Evolutionary conservation across 2,797 vertebrate species (phyloP).

Genomic region (Passerculus sandwichensis): DNA sequence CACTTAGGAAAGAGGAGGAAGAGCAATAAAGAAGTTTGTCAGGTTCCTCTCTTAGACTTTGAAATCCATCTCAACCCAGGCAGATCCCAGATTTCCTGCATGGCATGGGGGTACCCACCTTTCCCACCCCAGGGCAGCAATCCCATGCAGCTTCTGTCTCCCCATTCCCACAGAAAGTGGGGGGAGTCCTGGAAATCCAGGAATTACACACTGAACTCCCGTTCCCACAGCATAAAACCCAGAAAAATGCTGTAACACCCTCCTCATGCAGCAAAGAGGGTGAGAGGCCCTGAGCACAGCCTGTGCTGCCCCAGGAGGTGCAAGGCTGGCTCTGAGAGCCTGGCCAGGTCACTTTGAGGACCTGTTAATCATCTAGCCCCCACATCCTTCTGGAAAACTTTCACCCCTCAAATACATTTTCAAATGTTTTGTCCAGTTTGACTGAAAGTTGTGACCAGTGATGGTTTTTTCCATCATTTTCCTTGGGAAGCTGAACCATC

Average conservation of each 20-base stretch:
- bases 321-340: fast-evolving
- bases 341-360: neutral
- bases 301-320: neutral
- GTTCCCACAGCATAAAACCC: neutral
- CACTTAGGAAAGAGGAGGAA: neutral
- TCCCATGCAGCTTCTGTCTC: neutral
- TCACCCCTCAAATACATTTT: neutral
- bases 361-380: neutral
- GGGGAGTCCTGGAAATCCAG: neutral
- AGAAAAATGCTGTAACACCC: fast-evolving
- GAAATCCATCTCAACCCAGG: neutral
- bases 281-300: neutral
- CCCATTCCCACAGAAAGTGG: fast-evolving
- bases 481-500: neutral
- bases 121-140: fast-evolving
- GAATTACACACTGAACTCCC: neutral
- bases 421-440: neutral
- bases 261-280: neutral
- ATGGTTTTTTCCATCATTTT: neutral
- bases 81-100: neutral
- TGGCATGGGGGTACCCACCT: fast-evolving
- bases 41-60: neutral
- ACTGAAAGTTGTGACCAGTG: neutral
- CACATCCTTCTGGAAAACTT: neutral
- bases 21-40: neutral